Base-by-base conservation (phyloP, 2,113 vertebrate species). In the Oceanodroma tethys region DNA sequence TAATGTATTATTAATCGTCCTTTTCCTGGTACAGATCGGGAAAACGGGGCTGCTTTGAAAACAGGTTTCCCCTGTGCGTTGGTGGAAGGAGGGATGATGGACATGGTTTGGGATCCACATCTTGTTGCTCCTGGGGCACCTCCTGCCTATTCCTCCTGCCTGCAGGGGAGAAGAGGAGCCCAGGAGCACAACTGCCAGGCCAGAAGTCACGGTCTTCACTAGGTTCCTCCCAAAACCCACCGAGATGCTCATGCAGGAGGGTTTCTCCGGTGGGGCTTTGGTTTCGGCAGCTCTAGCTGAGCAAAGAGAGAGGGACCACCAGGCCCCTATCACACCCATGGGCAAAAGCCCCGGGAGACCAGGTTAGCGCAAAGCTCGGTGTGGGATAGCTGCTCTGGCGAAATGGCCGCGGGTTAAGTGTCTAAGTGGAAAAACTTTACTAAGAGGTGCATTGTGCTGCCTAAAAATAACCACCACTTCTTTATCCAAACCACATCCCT, bases 401-500 rank as follows among this genome's bases (percentile, higher is more conserved):
- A 91, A 94, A 93, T 84, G 53, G 85, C 59, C 2, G 3, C 0
- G 19, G 58, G 45, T 79, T 75, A 67, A 88, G 62, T 27, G 72
- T 34, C 90, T 74, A 88, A 84, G 68, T 95, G 90, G 96, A 97
- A 97, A 98, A 97, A 80, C 88, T 94, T 76, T 18, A 88, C 91
- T 95, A 58, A 95, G 95, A 96, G 91, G 84, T 88, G 78, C 94
- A 90, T 94, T 94, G 93, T 94, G 95, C 88, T 84, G 90, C 78
- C 88, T 96, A 97, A 97, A 97, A 96, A 96, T 97, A 97, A 80
- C 93, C 29, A 55, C 65, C 13, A 17, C 32, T 16, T 55, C 91
- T 83, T 88, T 71, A 67, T 95, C 95, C 95, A 97, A 97, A 96
- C 94, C 97, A 94, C 92, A 93, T 56, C 50, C 79, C 94, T 81